phyloP scores from a whole-genome alignment of 2,113 vertebrate genomes.

The Toxostoma redivivum region DNA sequence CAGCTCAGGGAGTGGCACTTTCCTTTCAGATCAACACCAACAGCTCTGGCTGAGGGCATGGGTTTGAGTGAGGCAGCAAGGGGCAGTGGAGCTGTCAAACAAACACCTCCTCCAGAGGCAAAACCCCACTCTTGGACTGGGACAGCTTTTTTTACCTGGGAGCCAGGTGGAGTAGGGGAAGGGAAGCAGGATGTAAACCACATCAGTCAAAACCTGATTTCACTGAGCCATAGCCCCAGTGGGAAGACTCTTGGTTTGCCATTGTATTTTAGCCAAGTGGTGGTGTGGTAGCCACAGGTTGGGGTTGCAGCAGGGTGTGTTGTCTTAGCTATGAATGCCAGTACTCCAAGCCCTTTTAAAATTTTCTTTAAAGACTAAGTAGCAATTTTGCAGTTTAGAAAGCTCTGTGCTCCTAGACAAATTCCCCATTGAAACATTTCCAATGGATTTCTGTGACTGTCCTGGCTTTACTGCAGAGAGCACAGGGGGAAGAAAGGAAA shows the following conservation, averaged over 20 bases:
- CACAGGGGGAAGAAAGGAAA: not conserved
- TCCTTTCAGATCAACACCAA: not conserved
- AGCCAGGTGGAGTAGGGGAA: fast-evolving
- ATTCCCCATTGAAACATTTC: not conserved
- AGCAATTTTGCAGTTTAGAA: not conserved
- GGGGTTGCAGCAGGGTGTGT: not conserved
- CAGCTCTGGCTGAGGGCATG: not conserved
- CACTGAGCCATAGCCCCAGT: fast-evolving
- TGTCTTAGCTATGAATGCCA: not conserved
- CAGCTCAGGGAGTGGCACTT: not conserved
- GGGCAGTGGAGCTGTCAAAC: not conserved
- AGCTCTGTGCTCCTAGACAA: not conserved
- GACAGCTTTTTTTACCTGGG: not conserved
- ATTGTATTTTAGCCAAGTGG: fast-evolving
- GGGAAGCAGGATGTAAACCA: fast-evolving
- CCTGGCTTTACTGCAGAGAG: not conserved
- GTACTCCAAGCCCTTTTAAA: too few relatives aligned
- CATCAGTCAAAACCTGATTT: not conserved
- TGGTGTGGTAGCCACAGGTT: fast-evolving
- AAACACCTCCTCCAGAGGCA: not conserved
- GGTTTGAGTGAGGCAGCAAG: not conserved
- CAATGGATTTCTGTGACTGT: not conserved
- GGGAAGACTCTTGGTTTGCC: not conserved
- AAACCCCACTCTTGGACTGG: not conserved
- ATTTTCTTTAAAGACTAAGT: not conserved